Evolutionary conservation across 2,797 vertebrate genomes (phyloP).

Genomic region (Garrulus glandarius): DNA sequence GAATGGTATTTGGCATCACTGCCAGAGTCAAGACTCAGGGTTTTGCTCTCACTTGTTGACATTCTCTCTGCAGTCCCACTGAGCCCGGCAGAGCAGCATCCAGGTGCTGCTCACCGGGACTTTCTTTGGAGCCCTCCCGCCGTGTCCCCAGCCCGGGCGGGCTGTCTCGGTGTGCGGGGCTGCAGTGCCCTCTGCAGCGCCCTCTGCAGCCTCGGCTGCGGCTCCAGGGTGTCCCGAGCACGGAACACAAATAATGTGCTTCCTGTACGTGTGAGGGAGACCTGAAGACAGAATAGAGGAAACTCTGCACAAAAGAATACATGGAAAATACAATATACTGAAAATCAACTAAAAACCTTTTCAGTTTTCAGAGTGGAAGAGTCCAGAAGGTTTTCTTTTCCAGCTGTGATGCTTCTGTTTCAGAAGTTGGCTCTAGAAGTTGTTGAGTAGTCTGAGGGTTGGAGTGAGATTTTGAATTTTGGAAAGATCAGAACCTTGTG

Average conservation of each 20-base stretch:
- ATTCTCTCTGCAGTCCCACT: neutral
- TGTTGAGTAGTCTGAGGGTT: neutral
- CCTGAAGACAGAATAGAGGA: neutral
- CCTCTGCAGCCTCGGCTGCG: neutral
- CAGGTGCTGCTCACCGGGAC: rapidly evolving
- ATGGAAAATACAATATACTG: neutral
- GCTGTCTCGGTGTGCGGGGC: rapidly evolving
- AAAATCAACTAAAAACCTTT: neutral
- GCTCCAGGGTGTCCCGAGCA: neutral
- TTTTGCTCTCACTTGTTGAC: neutral
- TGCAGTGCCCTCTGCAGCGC: neutral
- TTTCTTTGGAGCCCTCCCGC: neutral
- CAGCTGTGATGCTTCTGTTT: neutral
- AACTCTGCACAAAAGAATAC: neutral
- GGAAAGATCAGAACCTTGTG: neutral
- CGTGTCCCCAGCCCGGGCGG: neutral
- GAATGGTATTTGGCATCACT: rapidly evolving
- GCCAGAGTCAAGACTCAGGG: neutral
- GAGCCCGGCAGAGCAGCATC: neutral
- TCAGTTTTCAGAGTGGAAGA: neutral
- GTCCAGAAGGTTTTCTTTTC: neutral
- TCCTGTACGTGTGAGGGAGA: neutral
- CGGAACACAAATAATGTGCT: rapidly evolving
- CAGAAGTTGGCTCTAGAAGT: neutral
- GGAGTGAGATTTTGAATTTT: neutral